phyloP scores from a whole-genome alignment of 1,140 invertebrate genomes.

The Trinorchestia longiramus region DNA sequence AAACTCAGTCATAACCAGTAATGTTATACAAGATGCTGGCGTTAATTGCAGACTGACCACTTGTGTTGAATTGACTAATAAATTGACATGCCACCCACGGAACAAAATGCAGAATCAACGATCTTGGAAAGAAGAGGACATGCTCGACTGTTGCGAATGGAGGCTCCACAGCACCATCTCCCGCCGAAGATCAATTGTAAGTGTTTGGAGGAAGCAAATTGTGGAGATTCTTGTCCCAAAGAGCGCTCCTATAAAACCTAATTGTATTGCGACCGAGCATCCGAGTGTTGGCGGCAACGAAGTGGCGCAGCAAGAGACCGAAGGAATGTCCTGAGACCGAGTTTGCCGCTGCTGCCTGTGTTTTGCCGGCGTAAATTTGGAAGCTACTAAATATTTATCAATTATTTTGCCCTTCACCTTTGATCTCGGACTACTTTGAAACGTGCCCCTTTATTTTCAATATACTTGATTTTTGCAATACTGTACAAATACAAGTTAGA shows the following conservation, averaged over 20 bases:
- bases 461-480: neutral
- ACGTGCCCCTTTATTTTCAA: neutral
- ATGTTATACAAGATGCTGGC: neutral
- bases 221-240: conserved; percentile 46
- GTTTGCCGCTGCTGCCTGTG: neutral
- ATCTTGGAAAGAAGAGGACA: neutral
- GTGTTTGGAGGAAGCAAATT: conserved; percentile 46
- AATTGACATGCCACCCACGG: neutral
- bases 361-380: neutral
- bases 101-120: neutral
- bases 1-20: neutral
- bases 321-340: neutral
- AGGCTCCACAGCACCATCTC: neutral
- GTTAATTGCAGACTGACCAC: neutral
- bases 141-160: neutral
- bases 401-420: neutral
- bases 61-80: neutral
- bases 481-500: neutral
- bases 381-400: neutral
- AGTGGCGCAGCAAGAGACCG: neutral
- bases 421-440: neutral
- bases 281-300: neutral
- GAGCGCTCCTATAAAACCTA: conserved; percentile 43
- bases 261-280: conserved; percentile 37
- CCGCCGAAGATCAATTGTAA: conserved; percentile 51